A percentile compares a stretch with the other conserved stretches of the same genome.
phyloP scores from a whole-genome alignment of 2,113 vertebrate genomes.

The Chrysochloris asiatica region DNA sequence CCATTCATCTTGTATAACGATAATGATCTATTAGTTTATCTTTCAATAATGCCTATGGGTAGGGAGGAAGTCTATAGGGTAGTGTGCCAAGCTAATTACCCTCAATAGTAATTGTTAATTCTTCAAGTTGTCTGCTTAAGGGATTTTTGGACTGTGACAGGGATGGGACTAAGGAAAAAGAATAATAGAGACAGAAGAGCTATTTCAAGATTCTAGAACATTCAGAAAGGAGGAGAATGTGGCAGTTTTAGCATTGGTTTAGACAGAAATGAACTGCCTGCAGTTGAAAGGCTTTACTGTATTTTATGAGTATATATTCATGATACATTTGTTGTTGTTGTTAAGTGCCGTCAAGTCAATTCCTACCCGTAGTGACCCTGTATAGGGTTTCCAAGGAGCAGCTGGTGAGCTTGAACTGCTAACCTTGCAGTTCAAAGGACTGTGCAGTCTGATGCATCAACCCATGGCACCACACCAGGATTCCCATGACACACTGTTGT shows the following conservation, averaged over 20 bases:
- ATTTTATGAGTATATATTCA: background rate
- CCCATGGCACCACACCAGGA: too few species aligned
- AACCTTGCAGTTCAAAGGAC: too few species aligned
- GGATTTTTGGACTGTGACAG: background rate
- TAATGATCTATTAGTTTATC: conserved; percentile 35
- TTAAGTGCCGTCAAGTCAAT: too few species aligned
- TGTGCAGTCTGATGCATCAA: too few species aligned
- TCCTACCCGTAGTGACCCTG: too few species aligned
- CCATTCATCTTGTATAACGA: background rate
- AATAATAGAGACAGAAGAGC: background rate
- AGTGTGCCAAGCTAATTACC: background rate
- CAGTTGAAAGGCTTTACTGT: background rate
- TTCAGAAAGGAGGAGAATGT: background rate
- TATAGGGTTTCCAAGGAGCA: too few species aligned
- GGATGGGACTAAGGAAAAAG: background rate
- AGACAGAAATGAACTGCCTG: background rate
- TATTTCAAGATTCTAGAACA: background rate
- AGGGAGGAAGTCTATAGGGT: background rate
- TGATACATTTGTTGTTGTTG: too few species aligned
- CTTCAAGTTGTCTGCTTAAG: conserved; percentile 30
- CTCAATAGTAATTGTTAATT: background rate
- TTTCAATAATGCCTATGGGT: background rate
- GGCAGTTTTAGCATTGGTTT: background rate
- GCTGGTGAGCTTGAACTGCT: too few species aligned
- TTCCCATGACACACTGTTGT: too few species aligned